A percentile compares a stretch with the other conserved stretches of the same genome.
Evolutionary conservation across 1,140 invertebrate genomes (phyloP).

Genomic region (Sinonovacula constricta): DNA sequence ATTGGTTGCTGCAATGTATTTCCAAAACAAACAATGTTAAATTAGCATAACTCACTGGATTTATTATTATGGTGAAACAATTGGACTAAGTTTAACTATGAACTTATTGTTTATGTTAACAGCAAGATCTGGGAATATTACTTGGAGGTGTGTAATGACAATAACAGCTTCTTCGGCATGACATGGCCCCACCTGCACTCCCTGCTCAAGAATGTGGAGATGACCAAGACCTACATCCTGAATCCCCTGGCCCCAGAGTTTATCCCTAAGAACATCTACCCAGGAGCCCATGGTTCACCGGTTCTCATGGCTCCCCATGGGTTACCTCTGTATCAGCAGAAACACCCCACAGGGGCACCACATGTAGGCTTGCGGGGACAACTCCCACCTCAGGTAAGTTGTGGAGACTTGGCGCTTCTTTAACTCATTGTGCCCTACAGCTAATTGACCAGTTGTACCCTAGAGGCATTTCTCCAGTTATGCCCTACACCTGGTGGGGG

Average conservation of each 20-base stretch:
- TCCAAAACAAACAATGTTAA: no score
- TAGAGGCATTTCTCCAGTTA: no score
- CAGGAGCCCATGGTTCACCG: conserved; percentile 53
- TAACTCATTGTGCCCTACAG: no score
- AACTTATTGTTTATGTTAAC: conserved; percentile 48
- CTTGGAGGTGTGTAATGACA: conserved; percentile 86
- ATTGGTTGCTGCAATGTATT: no score
- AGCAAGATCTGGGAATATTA: conserved; percentile 91
- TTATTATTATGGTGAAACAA: no score
- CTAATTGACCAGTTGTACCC: no score
- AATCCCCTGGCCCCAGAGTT: conserved; percentile 92
- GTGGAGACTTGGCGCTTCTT: no score
- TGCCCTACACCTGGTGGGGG: no score
- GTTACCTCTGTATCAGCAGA: background rate
- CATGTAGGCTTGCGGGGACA: conserved; percentile 22
- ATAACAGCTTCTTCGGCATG: conserved; percentile 88
- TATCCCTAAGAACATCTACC: conserved; percentile 81
- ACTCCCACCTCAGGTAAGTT: conserved; percentile 31
- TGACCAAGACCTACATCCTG: conserved; percentile 86
- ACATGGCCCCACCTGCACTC: conserved; percentile 84
- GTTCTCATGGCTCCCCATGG: conserved; percentile 37
- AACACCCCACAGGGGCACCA: no score
- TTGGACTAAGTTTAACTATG: no score
- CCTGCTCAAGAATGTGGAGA: conserved; percentile 86
- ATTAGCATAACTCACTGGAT: no score